These are phyloP conservation scores for Apogon talboti DNA, from an alignment of 2,797 vertebrate species.

Conservation along the genomic window DNA sequence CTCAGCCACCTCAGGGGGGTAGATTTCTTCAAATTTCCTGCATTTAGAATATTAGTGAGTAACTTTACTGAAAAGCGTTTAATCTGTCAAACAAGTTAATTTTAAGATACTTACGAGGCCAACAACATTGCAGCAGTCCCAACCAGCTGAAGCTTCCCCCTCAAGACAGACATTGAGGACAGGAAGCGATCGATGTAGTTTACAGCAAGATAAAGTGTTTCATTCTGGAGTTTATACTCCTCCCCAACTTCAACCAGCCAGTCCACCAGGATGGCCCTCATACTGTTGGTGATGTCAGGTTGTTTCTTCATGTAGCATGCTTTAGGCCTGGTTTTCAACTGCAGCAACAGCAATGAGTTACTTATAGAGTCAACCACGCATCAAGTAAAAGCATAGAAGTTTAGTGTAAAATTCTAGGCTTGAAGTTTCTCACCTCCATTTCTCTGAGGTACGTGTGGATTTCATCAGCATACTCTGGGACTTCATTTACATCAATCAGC, in stretches of 20 bases:
- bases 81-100: too few relatives aligned
- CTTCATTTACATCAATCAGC: slow-evolving; percentile 81
- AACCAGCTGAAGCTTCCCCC: slow-evolving; percentile 98
- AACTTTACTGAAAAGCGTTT: not conserved
- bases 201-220: slow-evolving; percentile 95
- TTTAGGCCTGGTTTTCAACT: slow-evolving; percentile 94
- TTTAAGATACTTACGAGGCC: slow-evolving; percentile 90
- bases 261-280: slow-evolving; percentile 97
- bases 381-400: not conserved
- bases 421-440: slow-evolving; percentile 88
- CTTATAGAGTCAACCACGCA: too few relatives aligned
- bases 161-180: slow-evolving; percentile 97
- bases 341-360: not conserved
- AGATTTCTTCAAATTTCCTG: slow-evolving; percentile 99
- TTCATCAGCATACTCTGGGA: slow-evolving; percentile 90
- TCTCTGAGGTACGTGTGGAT: slow-evolving; percentile 92
- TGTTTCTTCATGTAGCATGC: slow-evolving; percentile 97
- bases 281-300: slow-evolving; percentile 96
- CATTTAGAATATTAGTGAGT: not conserved
- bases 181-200: slow-evolving; percentile 99
- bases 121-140: slow-evolving; percentile 97
- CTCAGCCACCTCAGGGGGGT: slow-evolving; percentile 97
- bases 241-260: slow-evolving; percentile 99
- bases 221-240: slow-evolving; percentile 97
- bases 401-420: not conserved